A percentile compares a stretch with the other conserved stretches of the same genome.
Evolutionary conservation across 2,797 vertebrate species (phyloP).

Genomic region (Parotocinclus haroldoi): DNA sequence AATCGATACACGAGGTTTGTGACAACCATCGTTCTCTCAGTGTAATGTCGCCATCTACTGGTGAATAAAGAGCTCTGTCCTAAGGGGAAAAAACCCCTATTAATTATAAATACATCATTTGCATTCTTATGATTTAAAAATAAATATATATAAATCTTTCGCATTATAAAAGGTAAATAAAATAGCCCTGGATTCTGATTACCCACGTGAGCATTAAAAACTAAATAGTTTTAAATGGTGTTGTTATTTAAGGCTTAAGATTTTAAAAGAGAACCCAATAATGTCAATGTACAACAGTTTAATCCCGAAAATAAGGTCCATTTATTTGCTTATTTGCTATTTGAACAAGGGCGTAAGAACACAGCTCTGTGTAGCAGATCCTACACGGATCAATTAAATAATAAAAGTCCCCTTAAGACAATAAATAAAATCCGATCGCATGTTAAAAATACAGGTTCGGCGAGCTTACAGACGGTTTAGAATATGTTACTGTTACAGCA

Average conservation of each 20-base stretch:
- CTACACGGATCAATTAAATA: not conserved
- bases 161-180: no score
- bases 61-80: not conserved
- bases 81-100: no score
- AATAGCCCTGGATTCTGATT: no score
- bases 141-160: no score
- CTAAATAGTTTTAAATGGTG: no score
- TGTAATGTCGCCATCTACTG: slow-evolving; percentile 36
- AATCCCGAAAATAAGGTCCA: not conserved
- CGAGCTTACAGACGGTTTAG: not conserved
- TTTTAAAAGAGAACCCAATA: no score
- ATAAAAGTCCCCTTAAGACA: not conserved
- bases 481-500: not conserved
- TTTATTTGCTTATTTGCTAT: not conserved
- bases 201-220: no score
- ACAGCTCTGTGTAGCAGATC: not conserved
- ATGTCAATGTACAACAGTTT: no score
- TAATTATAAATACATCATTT: no score
- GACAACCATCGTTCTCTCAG: not conserved
- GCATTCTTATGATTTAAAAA: no score
- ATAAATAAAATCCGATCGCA: not conserved
- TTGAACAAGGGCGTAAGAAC: not conserved
- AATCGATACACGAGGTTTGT: no score
- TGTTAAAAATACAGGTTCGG: not conserved
- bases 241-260: no score